Conservation (phyloP, 2,888 invertebrate species). For the Nemapogon koenigi region DNA sequence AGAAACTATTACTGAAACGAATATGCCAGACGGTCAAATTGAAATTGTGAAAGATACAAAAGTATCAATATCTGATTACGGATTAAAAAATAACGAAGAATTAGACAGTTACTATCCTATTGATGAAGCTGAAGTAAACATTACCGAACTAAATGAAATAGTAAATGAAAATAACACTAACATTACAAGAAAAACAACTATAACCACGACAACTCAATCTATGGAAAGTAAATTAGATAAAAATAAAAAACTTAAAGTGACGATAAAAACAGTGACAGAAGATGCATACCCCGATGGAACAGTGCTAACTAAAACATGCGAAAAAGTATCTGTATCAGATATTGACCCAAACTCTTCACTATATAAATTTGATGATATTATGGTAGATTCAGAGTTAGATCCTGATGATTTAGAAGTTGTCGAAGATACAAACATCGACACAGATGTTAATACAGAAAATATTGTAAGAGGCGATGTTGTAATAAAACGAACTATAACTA, state of each 20-base stretch:
- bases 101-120: constrained; percentile 27
- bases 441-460: constrained; percentile 42
- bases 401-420: constrained; percentile 40
- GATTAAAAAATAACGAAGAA: constrained; percentile 23
- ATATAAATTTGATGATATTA: constrained; percentile 20
- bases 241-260: constrained; percentile 43
- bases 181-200: constrained; percentile 39
- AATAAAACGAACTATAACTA: constrained; percentile 49
- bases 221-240: constrained; percentile 30
- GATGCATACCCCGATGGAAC: constrained; percentile 50
- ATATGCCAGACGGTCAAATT: constrained; percentile 37
- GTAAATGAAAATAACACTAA: constrained; percentile 32
- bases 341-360: constrained; percentile 21
- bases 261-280: constrained; percentile 34
- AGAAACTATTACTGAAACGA: constrained; percentile 45
- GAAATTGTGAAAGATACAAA: constrained; percentile 50
- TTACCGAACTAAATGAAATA: constrained; percentile 26
- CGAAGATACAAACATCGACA: constrained; percentile 45
- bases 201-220: constrained; percentile 39
- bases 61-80: constrained; percentile 40
- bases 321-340: constrained; percentile 48
- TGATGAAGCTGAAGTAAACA: constrained; percentile 32
- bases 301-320: constrained; percentile 43
- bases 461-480: constrained; percentile 34
- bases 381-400: constrained; percentile 26